A percentile compares a stretch with the other conserved stretches of the same genome.
These are phyloP conservation scores for Rhagonycha fulva DNA, from an alignment of 2,888 invertebrate genomes.

Conservation along the genomic window DNA sequence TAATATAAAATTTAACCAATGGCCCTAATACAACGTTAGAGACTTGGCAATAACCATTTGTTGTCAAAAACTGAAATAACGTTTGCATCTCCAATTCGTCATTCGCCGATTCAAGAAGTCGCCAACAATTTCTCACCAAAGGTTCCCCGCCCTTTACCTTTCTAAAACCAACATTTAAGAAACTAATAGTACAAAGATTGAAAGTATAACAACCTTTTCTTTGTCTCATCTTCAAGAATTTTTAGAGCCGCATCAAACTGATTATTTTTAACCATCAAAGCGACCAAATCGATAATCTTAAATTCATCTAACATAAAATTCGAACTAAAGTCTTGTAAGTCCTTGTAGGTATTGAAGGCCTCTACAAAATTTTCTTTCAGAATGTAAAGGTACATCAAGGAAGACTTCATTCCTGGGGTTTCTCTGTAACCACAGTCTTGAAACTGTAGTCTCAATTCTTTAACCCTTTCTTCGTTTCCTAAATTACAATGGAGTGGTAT, in stretches of 20 bases:
- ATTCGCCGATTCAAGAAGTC: conserved; percentile 62
- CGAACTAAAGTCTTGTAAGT: conserved; percentile 59
- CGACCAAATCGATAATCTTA: conserved; percentile 68
- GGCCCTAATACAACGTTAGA: conserved; percentile 65
- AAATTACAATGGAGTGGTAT: conserved; percentile 63
- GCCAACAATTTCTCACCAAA: conserved; percentile 64
- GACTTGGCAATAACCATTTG: conserved; percentile 61
- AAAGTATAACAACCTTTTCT: conserved; percentile 50
- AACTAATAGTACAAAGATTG: conserved; percentile 2
- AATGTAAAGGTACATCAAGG: conserved; percentile 65
- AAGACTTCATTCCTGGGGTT: conserved; percentile 69
- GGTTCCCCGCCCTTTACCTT: conserved; percentile 53
- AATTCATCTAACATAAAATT: conserved; percentile 66
- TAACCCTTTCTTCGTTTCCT: conserved; percentile 60
- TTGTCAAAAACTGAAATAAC: conserved; percentile 59
- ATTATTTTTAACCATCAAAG: conserved; percentile 60
- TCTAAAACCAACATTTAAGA: conserved; percentile 41
- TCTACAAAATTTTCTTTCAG: conserved; percentile 60
- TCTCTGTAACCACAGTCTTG: conserved; percentile 53
- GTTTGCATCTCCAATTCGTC: conserved; percentile 53
- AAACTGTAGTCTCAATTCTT: conserved; percentile 61
- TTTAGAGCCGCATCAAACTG: conserved; percentile 55
- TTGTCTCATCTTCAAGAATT: conserved; percentile 59
- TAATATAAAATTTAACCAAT: conserved; percentile 63
- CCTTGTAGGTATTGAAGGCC: conserved; percentile 59